Evolutionary conservation across 2,113 vertebrate species (phyloP).

Genomic region (Poecile atricapillus): DNA sequence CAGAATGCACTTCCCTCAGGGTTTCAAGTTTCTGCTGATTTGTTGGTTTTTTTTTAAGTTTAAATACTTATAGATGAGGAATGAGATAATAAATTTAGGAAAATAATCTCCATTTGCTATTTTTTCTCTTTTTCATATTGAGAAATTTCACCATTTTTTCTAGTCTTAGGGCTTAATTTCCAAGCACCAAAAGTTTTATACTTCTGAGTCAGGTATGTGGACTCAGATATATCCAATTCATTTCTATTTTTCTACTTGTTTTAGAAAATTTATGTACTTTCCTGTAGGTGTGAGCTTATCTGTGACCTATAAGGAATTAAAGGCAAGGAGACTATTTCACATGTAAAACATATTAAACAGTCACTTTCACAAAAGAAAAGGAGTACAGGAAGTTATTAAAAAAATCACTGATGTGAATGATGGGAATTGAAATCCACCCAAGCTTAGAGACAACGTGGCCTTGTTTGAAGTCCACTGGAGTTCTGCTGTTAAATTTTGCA

Average conservation of each 20-base stretch:
- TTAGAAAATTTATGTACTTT: background rate
- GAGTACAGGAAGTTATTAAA: background rate
- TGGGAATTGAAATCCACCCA: background rate
- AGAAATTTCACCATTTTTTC: background rate
- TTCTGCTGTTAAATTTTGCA: background rate
- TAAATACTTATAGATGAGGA: background rate
- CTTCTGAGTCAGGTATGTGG: background rate
- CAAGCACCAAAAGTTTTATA: background rate
- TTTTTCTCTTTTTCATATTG: background rate
- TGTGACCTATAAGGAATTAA: background rate
- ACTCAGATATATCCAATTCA: background rate
- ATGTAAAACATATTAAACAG: background rate
- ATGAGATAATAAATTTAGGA: background rate
- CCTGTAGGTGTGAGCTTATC: background rate
- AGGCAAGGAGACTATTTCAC: background rate
- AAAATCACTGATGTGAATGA: background rate
- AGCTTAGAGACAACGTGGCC: background rate
- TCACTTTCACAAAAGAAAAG: background rate
- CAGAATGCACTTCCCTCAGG: background rate
- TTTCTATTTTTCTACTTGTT: background rate
- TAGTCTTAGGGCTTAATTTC: background rate
- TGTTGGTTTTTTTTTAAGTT: background rate
- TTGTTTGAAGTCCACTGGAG: background rate
- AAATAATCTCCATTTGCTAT: background rate
- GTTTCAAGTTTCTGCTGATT: background rate